Evolutionary conservation across 2,797 vertebrate species (phyloP), one percentile per base, ranked within the genome.

Genomic region (Sebastes trivittatus): DNA sequence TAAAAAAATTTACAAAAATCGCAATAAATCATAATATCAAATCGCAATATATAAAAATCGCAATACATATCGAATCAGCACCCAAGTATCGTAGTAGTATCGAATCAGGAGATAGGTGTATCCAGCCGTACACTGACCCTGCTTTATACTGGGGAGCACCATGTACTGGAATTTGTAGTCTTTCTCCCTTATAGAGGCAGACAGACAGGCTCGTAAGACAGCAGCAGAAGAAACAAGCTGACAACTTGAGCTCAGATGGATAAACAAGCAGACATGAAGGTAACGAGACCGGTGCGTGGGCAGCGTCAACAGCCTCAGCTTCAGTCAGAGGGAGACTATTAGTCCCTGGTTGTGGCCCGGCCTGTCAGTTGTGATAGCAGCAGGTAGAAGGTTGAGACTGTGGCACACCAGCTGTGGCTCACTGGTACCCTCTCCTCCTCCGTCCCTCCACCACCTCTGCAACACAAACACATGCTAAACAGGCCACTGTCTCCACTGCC

Each of bases 391-490:
- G 89, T 66, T 86, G 84, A 86, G 86, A 89, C 92, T 88, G 88
- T 92, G 86, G 83, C 92, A 93, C 92, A 97, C 93, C 96, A 97
- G 95, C 95, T 96, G 95, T 94, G 95, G 92, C 93, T 91, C 80
- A 92, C 93, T 95, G 90, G 93, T 93, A 88, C 92, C 89, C 94
- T 93, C 89, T 95, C 89, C 91, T 86, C 85, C 89, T 93, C 86
- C 66, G 59, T 87, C 89, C 91, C 93, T 91, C 82, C 87, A 89
- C 87, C 92, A 88, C 87, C 87, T 92, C 92, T 89, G 91, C 94
- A 96, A 94, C 84, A 92, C 88, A 96, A 96, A 96, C 87, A 92
- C 90, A 96, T 96, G 95, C 94, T 97, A 97, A 97, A 96, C 93
- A 95, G 91, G 89, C 82, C 90, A 84, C 81, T 79, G 93, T 95